Evolutionary conservation across 2,113 vertebrate species (phyloP), one percentile per base, ranked within the genome.

Genomic region (Salvelinus sp.): DNA sequence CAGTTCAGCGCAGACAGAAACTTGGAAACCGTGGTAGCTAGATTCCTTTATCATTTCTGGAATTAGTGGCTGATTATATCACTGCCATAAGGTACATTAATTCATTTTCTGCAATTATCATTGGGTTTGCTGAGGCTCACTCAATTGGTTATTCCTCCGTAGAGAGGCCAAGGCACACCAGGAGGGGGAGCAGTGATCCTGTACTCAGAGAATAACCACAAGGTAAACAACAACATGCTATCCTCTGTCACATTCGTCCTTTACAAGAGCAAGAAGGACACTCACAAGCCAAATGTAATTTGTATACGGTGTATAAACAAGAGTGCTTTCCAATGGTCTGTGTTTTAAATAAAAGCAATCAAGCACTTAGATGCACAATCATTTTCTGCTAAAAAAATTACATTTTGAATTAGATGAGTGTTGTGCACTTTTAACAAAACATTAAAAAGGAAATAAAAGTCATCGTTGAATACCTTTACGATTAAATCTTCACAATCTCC

Each of bases 151-250:
- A 9, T 25, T 30, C 64, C 64, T 14, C n/a, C 16, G 13, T 33
- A 20, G 66, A 68, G 90, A 88, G 84, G 73, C 84, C 88, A 90
- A 91, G 90, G 89, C 88, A 90, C 89, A 85, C 89, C 89, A 88
- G 84, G 74, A 87, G 88, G 87, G 87, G 89, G 88, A 88, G 92
- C 86, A 84, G 88, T 89, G 82, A 76, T 82, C 79, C 82, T 80
- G 80, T 74, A 71, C 78, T 86, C 20, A 72, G 76, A 70, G 60
- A 23, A 72, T 62, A 57, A 25, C 67, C 60, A 73, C 64, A 70
- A 65, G 76, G 47, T 28, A 44, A 44, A 28, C 65, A 73, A 75
- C 62, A 7, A 25, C 30, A 70, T 76, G n/a, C 54, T 48, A 58
- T 27, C 73, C 76, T 76, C 72, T 75, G 74, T 64, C 76, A 83